Base-by-base conservation (phyloP, 2,888 invertebrate species). In the Trichopria drosophilae region DNA sequence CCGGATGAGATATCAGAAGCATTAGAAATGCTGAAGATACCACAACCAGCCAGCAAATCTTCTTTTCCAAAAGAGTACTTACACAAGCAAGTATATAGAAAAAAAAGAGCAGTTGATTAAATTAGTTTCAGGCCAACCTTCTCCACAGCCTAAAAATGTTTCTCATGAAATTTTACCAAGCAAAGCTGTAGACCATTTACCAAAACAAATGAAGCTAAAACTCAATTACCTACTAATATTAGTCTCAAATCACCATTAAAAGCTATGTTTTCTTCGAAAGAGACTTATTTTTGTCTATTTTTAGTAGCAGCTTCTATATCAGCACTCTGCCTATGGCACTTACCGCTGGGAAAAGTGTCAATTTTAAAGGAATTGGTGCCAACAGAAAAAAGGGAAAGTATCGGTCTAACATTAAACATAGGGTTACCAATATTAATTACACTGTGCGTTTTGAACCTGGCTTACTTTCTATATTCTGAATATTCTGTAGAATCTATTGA, bases 31-130 rank as follows among this genome's bases (percentile, higher is more conserved):
- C 36, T 41, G 19, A 31, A 41, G 36, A 44, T 35, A 36, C 44
- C 44, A 44, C 44, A 44, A 44, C 44, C 19, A 35, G 35, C 36
- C 28, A 29, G 44, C 36, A 44, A 44, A 28, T 44, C 44, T 35
- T 36, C 18, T 34, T 43, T 32, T 34, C 34, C 34, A 34, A 43
- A 34, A 43, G 43, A 43, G 34, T 43, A 43, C 35, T 20, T 42
- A 42, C 31, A 42, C 29, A 42, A 42, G 32, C 42, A 42, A 42
- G 42, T 42, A 42, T 42, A 42, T 29, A 42, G 32, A 42, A 42
- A 42, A 42, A 42, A 42, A 32, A 42, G 42, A n/a, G n/a, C n/a
- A n/a, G n/a, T n/a, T n/a, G n/a, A n/a, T n/a, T n/a, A n/a, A n/a
- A n/a, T n/a, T n/a, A n/a, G n/a, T n/a, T n/a, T n/a, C n/a, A 39